Evolutionary conservation across 1,140 invertebrate species (phyloP).

Genomic region (Brachionus rubens): DNA sequence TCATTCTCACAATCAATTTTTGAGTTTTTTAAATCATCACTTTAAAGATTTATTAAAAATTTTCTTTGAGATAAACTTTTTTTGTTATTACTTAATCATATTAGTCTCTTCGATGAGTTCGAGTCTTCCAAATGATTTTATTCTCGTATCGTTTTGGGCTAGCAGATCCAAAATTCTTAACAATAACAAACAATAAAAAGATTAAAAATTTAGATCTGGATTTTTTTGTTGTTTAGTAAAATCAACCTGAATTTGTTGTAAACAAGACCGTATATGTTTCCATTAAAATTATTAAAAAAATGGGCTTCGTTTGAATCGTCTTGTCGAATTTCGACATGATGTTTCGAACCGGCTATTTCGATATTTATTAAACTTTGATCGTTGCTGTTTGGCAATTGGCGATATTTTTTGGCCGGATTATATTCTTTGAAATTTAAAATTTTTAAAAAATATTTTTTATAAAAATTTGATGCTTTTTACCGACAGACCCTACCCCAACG

Average conservation of each 20-base stretch:
- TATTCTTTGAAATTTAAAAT: not conserved
- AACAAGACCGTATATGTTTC: constrained; percentile 29
- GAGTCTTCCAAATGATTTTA: not conserved
- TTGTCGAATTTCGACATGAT: not conserved
- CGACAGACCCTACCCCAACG: no score
- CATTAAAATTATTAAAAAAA: constrained; percentile 25
- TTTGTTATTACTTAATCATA: not conserved
- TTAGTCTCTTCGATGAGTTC: not conserved
- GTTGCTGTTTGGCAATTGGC: not conserved
- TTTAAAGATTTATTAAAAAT: no score
- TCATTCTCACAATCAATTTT: no score
- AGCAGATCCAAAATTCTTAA: constrained; percentile 19
- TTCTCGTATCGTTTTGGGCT: constrained; percentile 1
- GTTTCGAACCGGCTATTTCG: not conserved
- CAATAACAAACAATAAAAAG: not conserved
- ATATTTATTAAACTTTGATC: constrained; percentile 14
- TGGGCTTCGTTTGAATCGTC: not conserved
- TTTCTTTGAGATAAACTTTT: no score
- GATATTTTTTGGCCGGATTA: not conserved
- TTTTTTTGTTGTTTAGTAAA: not conserved
- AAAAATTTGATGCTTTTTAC: not conserved
- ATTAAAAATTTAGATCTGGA: not conserved
- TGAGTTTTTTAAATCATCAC: no score
- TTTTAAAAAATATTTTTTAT: not conserved
- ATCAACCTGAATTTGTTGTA: constrained; percentile 6